Base-by-base conservation (phyloP, 2,888 invertebrate genomes). In the Leucozona laternaria region DNA sequence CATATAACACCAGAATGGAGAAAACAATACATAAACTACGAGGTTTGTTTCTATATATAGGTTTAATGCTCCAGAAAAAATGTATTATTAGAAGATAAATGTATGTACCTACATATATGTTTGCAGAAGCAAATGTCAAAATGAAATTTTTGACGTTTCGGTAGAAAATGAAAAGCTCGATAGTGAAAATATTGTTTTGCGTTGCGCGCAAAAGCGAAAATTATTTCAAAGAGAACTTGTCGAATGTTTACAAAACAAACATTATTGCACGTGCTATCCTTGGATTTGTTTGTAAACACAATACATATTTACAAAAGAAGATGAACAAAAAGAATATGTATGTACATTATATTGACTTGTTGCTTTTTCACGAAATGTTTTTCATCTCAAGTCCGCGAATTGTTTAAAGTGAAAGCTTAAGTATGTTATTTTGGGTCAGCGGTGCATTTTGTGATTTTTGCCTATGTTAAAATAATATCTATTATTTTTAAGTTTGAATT, bases 1-100 rank as follows among this genome's bases (percentile, higher is more conserved):
- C 97, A 98, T 91, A 96, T 98, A 88, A 98, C 97, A 76, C 97
- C 97, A 80, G 97, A 98, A 94, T 97, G 97, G 97, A 94, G 97
- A 89, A 97, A 97, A 91, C 97, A 98, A 91, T 98, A 95, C 88
- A 95, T 95, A 90, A 95, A 94, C 91, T 96, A 95, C 93, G 95
- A 95, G 94, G 95, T 95, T 90, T 88, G 80, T 85, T n/a, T 13
- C 8, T 25, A 11, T 22, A 20, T 17, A 20, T 64, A n/a, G n/a
- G 10, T 66, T 31, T 22, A 37, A n/a, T 68, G 37, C 50, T 68
- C 53, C 50, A 68, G 53, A 53, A 53, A 53, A 68, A 66, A 50
- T 60, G 34, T 73, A 78, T 71, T 78, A 70, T 82, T 70, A 73
- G 82, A 60, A 60, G 11, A 20, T 11, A n/a, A n/a, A 64, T 50